Evolutionary conservation across 2,113 vertebrate species (phyloP).

Genomic region (Proteles cristata): DNA sequence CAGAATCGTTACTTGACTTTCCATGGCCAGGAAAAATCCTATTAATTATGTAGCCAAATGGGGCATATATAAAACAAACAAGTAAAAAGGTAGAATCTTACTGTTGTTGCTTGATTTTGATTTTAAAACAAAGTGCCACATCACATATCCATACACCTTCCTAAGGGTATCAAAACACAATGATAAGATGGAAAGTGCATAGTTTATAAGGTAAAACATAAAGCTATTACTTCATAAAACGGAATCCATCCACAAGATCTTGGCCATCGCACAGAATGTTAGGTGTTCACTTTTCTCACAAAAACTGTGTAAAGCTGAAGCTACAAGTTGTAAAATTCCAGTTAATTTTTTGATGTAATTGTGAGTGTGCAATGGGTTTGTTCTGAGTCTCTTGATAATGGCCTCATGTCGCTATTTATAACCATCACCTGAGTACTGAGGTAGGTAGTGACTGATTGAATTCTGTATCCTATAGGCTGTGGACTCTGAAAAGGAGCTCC

Average conservation of each 20-base stretch:
- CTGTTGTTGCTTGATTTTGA: background rate
- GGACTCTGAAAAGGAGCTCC: too few relatives aligned
- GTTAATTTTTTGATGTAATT: background rate
- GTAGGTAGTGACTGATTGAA: fast-evolving
- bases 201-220: background rate
- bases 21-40: fast-evolving
- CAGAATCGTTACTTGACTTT: background rate
- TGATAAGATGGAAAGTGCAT: background rate
- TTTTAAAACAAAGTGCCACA: fast-evolving
- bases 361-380: background rate
- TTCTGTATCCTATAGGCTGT: fast-evolving
- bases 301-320: background rate
- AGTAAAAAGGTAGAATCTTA: background rate
- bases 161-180: background rate
- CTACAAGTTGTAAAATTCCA: background rate
- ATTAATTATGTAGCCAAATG: background rate
- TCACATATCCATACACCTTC: background rate
- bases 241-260: background rate
- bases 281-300: background rate
- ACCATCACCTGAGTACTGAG: background rate
- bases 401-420: too few relatives aligned
- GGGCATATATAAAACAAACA: background rate
- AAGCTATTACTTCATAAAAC: background rate
- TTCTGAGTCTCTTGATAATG: background rate
- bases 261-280: background rate